Evolutionary conservation across 2,888 invertebrate genomes (phyloP).

Genomic region (Standfussiana lucernea): DNA sequence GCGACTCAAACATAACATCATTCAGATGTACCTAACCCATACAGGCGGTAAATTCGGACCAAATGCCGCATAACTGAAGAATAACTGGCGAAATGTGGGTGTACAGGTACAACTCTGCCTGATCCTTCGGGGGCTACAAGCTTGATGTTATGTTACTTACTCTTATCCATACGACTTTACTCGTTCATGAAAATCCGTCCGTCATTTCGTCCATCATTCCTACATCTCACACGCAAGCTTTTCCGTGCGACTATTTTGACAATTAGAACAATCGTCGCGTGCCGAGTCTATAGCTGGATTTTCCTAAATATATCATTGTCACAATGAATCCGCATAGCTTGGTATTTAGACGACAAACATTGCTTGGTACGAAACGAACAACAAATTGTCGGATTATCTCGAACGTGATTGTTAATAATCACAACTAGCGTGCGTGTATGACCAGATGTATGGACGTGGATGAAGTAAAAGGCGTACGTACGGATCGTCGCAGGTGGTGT

Average conservation of each 20-base stretch:
- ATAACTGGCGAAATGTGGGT: too few species aligned
- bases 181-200: not conserved
- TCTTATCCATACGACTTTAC: not conserved
- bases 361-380: not conserved
- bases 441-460: not conserved
- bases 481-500: too few species aligned
- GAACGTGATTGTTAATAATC: slow-evolving; percentile 2
- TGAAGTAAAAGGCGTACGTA: not conserved
- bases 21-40: too few species aligned
- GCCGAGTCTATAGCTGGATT: slow-evolving; percentile 35
- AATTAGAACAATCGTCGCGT: slow-evolving; percentile 55
- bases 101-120: too few species aligned
- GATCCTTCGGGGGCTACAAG: too few species aligned
- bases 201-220: slow-evolving; percentile 33
- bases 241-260: slow-evolving; percentile 50
- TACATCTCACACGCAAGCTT: slow-evolving; percentile 39
- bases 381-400: not conserved
- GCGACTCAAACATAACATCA: too few species aligned
- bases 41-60: too few species aligned
- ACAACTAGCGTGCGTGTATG: not conserved
- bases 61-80: too few species aligned
- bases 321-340: slow-evolving; percentile 31
- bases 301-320: slow-evolving; percentile 46
- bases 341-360: slow-evolving; percentile 9
- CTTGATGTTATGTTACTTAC: not conserved